These are phyloP conservation scores for Heterodera carotae DNA, from an alignment of 1,140 invertebrate species.

Conservation along the genomic window DNA sequence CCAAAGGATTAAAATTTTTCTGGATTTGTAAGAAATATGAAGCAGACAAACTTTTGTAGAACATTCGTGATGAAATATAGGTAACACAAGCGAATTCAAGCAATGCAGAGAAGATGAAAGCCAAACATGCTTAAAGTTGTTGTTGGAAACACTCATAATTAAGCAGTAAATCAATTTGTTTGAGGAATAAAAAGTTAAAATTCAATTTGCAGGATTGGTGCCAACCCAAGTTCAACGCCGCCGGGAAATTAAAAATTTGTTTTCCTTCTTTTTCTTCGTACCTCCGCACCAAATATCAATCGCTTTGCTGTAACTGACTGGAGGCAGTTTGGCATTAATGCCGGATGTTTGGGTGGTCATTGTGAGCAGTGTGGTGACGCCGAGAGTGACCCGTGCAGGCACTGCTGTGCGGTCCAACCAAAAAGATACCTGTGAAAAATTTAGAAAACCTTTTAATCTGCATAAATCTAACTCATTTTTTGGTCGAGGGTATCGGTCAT, in stretches of 20 bases:
- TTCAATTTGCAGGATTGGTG: no score
- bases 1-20: constrained; percentile 4
- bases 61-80: constrained; percentile 76
- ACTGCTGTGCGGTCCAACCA: constrained; percentile 70
- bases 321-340: constrained; percentile 91
- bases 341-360: constrained; percentile 90
- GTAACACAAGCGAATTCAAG: constrained; percentile 94
- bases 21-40: no score
- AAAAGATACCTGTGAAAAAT: constrained; percentile 58
- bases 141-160: no score
- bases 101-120: constrained; percentile 91
- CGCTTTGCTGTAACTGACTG: constrained; percentile 89
- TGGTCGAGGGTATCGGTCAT: no score
- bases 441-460: no score
- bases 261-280: neutral
- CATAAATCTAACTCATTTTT: no score
- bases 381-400: constrained; percentile 63
- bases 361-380: constrained; percentile 72
- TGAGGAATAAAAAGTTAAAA: no score
- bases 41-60: constrained; percentile 55
- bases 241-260: neutral
- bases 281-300: constrained; percentile 65
- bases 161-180: no score
- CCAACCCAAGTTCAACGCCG: no score
- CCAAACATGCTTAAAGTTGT: constrained; percentile 77